A percentile compares a stretch with the other conserved stretches of the same genome.
phyloP scores from a whole-genome alignment of 2,888 invertebrate genomes.

The Acanthopleura granulata region DNA sequence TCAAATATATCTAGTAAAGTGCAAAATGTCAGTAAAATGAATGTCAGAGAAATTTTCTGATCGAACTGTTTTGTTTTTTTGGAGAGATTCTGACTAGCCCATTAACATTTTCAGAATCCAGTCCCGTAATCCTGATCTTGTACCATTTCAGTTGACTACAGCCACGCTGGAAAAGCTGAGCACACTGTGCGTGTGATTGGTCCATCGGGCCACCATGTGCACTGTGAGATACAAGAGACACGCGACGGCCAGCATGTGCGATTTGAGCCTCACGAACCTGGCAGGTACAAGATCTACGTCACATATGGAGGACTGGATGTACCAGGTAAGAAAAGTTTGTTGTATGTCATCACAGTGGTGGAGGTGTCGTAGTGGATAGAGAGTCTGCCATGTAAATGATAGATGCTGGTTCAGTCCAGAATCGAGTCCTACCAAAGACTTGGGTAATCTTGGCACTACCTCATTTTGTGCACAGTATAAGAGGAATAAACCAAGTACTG shows the following conservation, averaged over 20 bases:
- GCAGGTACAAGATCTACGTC: slow-evolving; percentile 78
- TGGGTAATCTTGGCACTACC: no score
- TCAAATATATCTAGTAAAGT: no score
- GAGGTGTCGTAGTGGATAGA: not conserved
- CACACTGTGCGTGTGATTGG: slow-evolving; percentile 88
- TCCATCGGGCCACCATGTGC: slow-evolving; percentile 83
- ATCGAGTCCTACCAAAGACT: no score
- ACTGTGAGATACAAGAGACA: slow-evolving; percentile 78
- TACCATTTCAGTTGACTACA: slow-evolving; percentile 79
- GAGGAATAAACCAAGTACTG: no score
- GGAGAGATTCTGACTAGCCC: no score
- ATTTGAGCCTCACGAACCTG: slow-evolving; percentile 87
- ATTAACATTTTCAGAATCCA: no score
- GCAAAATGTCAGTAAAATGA: no score
- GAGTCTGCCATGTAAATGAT: not conserved
- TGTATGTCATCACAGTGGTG: not conserved
- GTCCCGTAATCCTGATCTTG: not conserved
- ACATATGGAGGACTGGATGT: slow-evolving; percentile 75
- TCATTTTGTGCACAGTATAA: no score
- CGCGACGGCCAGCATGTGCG: slow-evolving; percentile 74
- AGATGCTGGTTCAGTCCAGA: not conserved
- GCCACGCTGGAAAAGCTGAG: slow-evolving; percentile 92
- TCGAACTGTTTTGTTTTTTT: no score
- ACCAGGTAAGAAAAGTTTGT: slow-evolving; percentile 67
- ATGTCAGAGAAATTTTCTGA: no score